Percentiles rank a stretch among this genome's conserved stretches.
phyloP scores from a whole-genome alignment of 2,797 vertebrate genomes.

The Bryconaethiops microstoma region DNA sequence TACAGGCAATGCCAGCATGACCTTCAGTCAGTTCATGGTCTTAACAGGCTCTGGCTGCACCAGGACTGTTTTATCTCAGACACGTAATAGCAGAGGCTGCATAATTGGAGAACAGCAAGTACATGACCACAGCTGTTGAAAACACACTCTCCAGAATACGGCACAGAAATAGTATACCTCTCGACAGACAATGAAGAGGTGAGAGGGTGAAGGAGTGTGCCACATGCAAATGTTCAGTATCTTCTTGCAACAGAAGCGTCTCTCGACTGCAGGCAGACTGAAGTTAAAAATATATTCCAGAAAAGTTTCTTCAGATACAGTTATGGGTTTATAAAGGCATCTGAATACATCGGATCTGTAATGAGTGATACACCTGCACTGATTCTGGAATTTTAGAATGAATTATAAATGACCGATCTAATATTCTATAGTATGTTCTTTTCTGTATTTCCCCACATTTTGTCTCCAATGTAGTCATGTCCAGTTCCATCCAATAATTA shows the following conservation, averaged over 20 bases:
- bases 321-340: not conserved
- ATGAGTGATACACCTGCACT: not conserved
- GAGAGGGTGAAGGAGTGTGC: slow-evolving; percentile 24
- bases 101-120: slow-evolving; percentile 33
- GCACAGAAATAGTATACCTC: slow-evolving; percentile 36
- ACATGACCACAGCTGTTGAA: slow-evolving; percentile 42
- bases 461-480: too few species aligned
- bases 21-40: slow-evolving; percentile 10
- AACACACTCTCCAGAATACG: slow-evolving; percentile 37
- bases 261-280: not conserved
- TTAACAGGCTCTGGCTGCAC: slow-evolving; percentile 23
- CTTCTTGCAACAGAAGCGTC: not conserved
- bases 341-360: not conserved
- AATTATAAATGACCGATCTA: not conserved
- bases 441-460: too few species aligned
- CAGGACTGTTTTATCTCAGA: slow-evolving; percentile 36
- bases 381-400: not conserved
- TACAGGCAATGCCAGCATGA: slow-evolving; percentile 7
- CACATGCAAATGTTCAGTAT: slow-evolving; percentile 19
- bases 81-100: slow-evolving; percentile 35
- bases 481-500: too few species aligned
- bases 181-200: slow-evolving; percentile 28
- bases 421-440: not conserved
- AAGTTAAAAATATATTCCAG: not conserved
- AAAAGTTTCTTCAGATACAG: not conserved